Evolutionary conservation across 1,140 invertebrate genomes (phyloP), one percentile per base, ranked within the genome.

Genomic region (Lysiphlebus fabarum): DNA sequence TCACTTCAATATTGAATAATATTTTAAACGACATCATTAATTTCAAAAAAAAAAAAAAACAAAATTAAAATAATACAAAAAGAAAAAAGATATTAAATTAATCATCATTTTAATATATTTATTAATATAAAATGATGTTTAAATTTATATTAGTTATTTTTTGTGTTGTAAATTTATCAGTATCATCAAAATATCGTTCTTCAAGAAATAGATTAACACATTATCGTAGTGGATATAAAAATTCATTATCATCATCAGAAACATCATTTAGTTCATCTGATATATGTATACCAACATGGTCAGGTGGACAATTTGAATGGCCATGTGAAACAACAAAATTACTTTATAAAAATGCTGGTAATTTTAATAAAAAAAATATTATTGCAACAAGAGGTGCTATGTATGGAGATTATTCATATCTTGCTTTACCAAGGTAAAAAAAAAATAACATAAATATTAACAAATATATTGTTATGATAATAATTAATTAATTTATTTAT

Each of bases 351-450:
- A 77, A 71, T 41, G 80, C 78, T 0, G 82, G 82, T 2, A 75
- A 80, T 43, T 86, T 81, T 58, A 78, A 83, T 26, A 66, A 77
- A 40, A 84, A 85, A 61, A 84, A 85, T 64, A 70, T 84, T 10
- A 84, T 86, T 41, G 82, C 82, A 0, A 85, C 83, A 1, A 72
- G 84, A 14, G 76, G 73, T 0, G 82, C 82, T 60, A 78, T 85
- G 14, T 77, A 76, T 55, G 77, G 80, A 5, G 82, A 86, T 53
- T 79, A 80, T 10, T 79, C 82, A 6, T 80, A 81, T 55, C 53
- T 86, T 49, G 81, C 81, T 2, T 56, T 85, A 33, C 84, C 84
- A 0, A 78, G 84, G 62, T 84, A 83, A 51, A 48, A 14, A 49
- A 45, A 40, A 7, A 40, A 8, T 44, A 6, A 9, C 26, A 54